A percentile compares a stretch with the other conserved stretches of the same genome.
These are phyloP conservation scores for Sebastes ruberrimus DNA, from an alignment of 2,797 vertebrate species.

Conservation along the genomic window DNA sequence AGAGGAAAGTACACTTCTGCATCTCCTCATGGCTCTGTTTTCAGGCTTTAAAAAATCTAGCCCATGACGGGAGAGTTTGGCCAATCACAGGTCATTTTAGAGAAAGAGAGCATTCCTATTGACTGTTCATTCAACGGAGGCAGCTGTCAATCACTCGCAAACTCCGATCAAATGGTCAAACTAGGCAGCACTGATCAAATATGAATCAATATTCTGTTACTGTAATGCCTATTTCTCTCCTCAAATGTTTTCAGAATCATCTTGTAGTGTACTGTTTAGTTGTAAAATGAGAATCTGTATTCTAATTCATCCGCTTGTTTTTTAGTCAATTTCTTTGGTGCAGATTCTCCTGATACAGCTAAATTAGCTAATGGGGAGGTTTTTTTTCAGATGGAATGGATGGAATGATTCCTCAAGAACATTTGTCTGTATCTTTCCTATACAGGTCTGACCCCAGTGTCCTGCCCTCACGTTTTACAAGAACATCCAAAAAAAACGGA, in stretches of 20 bases:
- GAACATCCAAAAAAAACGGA: neutral
- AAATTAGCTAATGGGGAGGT: neutral
- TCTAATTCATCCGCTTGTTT: neutral
- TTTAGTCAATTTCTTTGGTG: neutral
- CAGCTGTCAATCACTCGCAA: no score
- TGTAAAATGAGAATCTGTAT: neutral
- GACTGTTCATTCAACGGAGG: neutral
- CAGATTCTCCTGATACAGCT: neutral
- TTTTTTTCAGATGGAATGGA: neutral
- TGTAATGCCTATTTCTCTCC: no score
- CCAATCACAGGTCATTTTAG: neutral
- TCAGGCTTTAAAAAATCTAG: neutral
- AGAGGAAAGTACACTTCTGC: accelerated
- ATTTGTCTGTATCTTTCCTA: neutral
- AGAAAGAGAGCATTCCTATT: neutral
- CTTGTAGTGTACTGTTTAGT: no score
- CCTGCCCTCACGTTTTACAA: neutral
- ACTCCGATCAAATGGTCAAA: no score
- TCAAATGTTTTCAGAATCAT: no score
- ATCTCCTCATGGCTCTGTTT: neutral
- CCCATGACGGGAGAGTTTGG: neutral
- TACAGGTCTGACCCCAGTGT: neutral
- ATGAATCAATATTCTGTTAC: no score
- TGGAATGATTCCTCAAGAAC: neutral
- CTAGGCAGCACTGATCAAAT: accelerated